Evolutionary conservation across 2,797 vertebrate species (phyloP).

Genomic region (Cheirogaleus major): DNA sequence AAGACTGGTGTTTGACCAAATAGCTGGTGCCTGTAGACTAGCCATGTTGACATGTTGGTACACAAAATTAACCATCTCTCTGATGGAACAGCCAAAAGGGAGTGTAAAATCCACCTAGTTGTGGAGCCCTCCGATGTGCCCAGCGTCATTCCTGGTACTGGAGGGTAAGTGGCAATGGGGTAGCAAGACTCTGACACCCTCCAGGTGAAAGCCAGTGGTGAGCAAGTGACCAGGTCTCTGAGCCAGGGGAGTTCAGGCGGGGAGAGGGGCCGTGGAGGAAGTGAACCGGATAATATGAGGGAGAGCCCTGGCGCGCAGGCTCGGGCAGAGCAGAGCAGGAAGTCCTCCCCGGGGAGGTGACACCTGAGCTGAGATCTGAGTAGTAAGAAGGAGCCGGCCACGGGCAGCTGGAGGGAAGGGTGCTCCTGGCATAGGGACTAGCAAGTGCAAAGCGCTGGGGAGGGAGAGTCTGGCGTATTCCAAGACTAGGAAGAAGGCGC

Average conservation of each 20-base stretch:
- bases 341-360: neutral
- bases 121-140: neutral
- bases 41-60: neutral
- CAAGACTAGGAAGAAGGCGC: neutral
- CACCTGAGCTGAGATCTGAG: neutral
- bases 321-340: no score
- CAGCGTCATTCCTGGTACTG: accelerated
- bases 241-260: neutral
- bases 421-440: neutral
- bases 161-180: neutral
- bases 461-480: neutral
- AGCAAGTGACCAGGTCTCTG: accelerated
- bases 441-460: neutral
- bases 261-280: neutral
- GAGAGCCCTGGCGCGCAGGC: neutral
- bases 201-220: neutral
- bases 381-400: neutral
- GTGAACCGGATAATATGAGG: accelerated
- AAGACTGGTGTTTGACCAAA: neutral
- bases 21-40: accelerated
- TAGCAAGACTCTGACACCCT: no score
- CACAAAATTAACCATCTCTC: neutral
- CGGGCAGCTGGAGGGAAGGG: neutral
- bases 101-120: neutral
- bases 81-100: neutral